Percentiles rank a stretch among this genome's conserved stretches.
These are phyloP conservation scores for Ptyas mucosa DNA, from an alignment of 2,113 vertebrate genomes.

Conservation along the genomic window DNA sequence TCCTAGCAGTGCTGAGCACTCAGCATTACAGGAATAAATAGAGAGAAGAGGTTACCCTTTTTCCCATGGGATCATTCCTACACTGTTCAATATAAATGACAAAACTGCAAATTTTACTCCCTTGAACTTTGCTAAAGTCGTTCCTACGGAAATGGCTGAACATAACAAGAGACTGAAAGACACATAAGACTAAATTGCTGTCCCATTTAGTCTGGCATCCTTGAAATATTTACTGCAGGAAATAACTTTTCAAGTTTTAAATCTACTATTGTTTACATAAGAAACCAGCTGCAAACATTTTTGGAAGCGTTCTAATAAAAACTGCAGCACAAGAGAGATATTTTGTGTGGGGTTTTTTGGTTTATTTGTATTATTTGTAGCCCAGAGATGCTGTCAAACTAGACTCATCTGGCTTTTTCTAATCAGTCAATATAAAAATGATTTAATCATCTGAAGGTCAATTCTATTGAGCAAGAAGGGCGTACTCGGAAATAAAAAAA, in stretches of 20 bases:
- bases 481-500: neutral
- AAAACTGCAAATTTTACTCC: neutral
- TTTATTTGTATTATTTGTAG: slow-evolving; percentile 41
- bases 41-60: neutral
- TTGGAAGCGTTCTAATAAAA: slow-evolving; percentile 33
- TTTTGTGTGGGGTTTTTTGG: slow-evolving; percentile 13
- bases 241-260: slow-evolving; percentile 50
- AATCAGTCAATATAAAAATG: slow-evolving; percentile 25
- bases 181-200: slow-evolving; percentile 48
- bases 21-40: neutral
- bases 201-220: slow-evolving; percentile 32
- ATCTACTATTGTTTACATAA: slow-evolving; percentile 41
- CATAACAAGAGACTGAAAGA: neutral
- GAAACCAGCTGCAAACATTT: slow-evolving; percentile 43
- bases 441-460: slow-evolving; percentile 36
- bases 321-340: slow-evolving; percentile 33
- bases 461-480: slow-evolving; percentile 11
- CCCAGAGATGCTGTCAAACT: slow-evolving; percentile 40
- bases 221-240: slow-evolving; percentile 61
- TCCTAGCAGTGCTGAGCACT: neutral
- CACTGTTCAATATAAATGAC: neutral
- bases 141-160: slow-evolving; percentile 17
- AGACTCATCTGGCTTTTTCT: slow-evolving; percentile 34
- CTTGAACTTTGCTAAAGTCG: slow-evolving; percentile 30
- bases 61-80: neutral